Evolutionary conservation across 92 coral and sea anemone genomes (phyloP), one percentile per base, ranked within the genome.

Genomic region (Bergia sp.): DNA sequence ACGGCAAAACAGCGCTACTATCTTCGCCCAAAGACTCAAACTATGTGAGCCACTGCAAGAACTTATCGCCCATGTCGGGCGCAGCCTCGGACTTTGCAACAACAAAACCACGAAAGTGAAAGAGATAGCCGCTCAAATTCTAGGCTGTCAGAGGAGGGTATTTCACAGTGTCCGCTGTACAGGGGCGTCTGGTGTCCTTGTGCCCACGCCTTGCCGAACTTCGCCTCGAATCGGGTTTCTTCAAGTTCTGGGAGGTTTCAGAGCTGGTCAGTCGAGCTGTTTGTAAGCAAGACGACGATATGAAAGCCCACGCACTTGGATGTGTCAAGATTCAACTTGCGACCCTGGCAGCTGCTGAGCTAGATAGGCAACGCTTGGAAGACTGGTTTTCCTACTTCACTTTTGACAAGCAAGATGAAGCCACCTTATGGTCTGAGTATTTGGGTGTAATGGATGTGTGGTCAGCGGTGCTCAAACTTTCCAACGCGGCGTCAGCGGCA

Each of bases 231-330:
- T 83, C 87, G 77, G 87, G 87, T n/a, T 20, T 83, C 5, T 10
- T 7, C 55, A 4, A 42, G 77, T 83, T 83, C 11, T 83, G 87
- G 87, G 57, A 83, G n/a, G 37, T 3, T 18, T 43, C 40, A 0
- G 87, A 83, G 87, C n/a, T 83, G 18, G 37, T 83, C 87, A 3
- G 87, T 8, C 78, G 87, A n/a, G 77, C 87, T 2, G 87, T 83
- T 83, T 83, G 77, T 57, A 1, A 1, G 3, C 87, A 83, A 43
- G 87, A 83, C 10, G 77, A 82, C 76, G 57, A 83, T 39, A 18
- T 83, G 57, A 42, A 57, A 1, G 15, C 29, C 29, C 87, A 83
- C n/a, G 55, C 87, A 18, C 87, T 83, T 13, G 87, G 9, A 10
- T 0, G 87, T 5, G 37, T 65, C 87, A 83, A 83, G n/a, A 5